Base-by-base conservation (phyloP, 2,113 vertebrate genomes). In the Pseudopipra pipra region DNA sequence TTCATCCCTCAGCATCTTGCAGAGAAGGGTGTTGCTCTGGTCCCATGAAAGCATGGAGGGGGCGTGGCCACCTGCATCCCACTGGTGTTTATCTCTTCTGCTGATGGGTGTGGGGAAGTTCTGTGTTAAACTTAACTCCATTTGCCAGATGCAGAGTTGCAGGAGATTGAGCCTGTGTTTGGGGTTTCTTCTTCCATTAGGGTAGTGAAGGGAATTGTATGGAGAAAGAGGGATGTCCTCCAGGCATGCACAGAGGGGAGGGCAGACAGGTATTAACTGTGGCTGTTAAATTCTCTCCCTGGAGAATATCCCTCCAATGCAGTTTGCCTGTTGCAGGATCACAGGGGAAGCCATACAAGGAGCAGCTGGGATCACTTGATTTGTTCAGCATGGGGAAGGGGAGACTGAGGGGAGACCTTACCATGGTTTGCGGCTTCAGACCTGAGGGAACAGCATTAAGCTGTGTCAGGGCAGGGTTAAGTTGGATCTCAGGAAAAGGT, bases 11-110 rank as follows among this genome's bases (percentile, higher is more conserved):
- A 3, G 37, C 31, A 37, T 41, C 54, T 66, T 62, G 43, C 51
- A 80, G 78, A 63, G 75, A 59, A 76, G 19, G 49, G 12, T 21
- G 19, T 85, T 82, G 30, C 67, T 76, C 41, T 88, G 49, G 56
- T 56, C 58, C 27, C 14, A 11, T 39, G 49, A 52, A 49, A 72
- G 67, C 59, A 37, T 0, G 0, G 68, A 74, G 23, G 11, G 59
- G 54, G 28, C 52, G 16, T 4, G 66, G 51, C 33, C 55, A 74
- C 51, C 19, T 13, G 1, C 28, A 13, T 71, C 65, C 59, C 22
- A 2, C 55, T 74, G 59, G 5, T 35, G 33, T 70, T 88, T 55
- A 62, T 71, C 55, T 66, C 44, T 37, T 30, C 44, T 58, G 46
- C 55, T 87, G 56, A 65, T 74, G 77, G 27, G 5, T n/a, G 19